phyloP scores from a whole-genome alignment of 2,888 invertebrate species.

The Apodemia duryi region DNA sequence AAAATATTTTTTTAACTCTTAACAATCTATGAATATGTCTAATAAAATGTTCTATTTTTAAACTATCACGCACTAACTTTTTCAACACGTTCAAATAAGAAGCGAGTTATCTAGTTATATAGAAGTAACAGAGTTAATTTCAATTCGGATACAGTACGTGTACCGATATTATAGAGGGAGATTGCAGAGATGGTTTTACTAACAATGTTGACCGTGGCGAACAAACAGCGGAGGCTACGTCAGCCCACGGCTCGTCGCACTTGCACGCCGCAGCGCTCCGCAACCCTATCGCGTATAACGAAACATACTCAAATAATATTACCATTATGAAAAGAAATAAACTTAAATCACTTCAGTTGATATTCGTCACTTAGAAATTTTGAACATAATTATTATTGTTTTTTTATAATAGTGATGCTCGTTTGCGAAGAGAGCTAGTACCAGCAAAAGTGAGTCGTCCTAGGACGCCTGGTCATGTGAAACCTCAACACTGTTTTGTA shows the following conservation, averaged over 20 bases:
- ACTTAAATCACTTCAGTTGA: background rate
- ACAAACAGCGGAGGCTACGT: conserved; percentile 66
- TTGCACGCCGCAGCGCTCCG: conserved; percentile 40
- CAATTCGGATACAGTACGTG: background rate
- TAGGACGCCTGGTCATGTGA: too few relatives aligned
- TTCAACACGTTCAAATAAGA: too few relatives aligned
- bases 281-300: conserved; percentile 39
- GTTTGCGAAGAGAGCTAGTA: too few relatives aligned
- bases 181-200: conserved; percentile 47
- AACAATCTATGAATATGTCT: too few relatives aligned
- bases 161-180: conserved; percentile 1
- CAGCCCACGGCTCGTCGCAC: conserved; percentile 59
- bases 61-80: too few relatives aligned
- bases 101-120: too few relatives aligned
- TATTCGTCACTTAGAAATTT: background rate
- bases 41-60: too few relatives aligned
- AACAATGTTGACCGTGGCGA: conserved; percentile 74
- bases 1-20: too few relatives aligned
- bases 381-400: background rate
- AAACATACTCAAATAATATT: conserved; percentile 20
- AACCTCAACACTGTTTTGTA: too few relatives aligned
- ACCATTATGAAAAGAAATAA: conserved; percentile 21
- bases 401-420: too few relatives aligned
- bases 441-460: too few relatives aligned
- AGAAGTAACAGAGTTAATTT: background rate